These are phyloP conservation scores for Electrophaes corylata DNA, from an alignment of 2,888 invertebrate species.

Conservation along the genomic window DNA sequence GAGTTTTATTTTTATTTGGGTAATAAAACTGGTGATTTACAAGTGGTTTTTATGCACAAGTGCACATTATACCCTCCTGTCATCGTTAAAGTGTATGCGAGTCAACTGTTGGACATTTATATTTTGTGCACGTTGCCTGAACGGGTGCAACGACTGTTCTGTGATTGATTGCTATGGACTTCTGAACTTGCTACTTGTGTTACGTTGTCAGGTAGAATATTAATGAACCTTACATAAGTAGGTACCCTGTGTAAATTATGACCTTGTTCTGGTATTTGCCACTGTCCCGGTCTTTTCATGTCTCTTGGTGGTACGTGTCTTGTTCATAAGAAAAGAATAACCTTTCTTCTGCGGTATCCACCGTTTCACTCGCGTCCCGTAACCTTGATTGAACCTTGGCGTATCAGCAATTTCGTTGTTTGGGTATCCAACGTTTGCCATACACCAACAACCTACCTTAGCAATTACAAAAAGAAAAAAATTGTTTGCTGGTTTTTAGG, in stretches of 20 bases:
- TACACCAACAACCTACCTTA: no score
- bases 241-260: neutral
- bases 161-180: slow-evolving; percentile 11
- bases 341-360: no score
- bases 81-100: slow-evolving; percentile 34
- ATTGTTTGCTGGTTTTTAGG: no score
- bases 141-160: slow-evolving; percentile 44
- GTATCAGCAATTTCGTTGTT: no score
- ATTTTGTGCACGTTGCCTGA: slow-evolving; percentile 46
- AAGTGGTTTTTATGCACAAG: slow-evolving; percentile 43
- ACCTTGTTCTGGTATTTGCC: neutral
- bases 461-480: no score
- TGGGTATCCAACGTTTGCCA: no score
- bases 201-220: slow-evolving; percentile 18
- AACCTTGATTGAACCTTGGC: neutral
- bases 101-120: slow-evolving; percentile 35
- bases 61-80: slow-evolving; percentile 50
- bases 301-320: neutral
- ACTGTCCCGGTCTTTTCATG: neutral
- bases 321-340: no score
- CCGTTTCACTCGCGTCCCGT: no score
- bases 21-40: slow-evolving; percentile 45
- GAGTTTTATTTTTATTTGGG: slow-evolving; percentile 38
- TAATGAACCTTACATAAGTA: slow-evolving; percentile 1
- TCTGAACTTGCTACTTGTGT: slow-evolving; percentile 20